Conservation (phyloP, 2,113 vertebrate genomes). For the Turdus rufiventris region DNA sequence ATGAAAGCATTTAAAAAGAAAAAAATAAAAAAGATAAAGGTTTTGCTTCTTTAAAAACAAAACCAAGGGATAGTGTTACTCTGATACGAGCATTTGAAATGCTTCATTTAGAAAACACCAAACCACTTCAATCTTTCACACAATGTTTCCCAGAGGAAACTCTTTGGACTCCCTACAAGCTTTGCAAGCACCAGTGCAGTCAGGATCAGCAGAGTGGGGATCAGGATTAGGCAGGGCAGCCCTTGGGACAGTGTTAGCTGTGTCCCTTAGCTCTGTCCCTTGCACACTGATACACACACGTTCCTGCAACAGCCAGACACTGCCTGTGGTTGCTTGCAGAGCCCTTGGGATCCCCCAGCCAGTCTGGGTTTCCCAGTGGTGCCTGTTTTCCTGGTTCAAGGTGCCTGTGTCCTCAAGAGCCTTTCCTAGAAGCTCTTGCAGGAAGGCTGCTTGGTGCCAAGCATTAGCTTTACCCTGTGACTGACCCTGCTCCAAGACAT, state of each 20-base stretch:
- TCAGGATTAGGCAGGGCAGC: background rate
- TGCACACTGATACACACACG: fast-evolving
- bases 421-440: background rate
- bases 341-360: fast-evolving
- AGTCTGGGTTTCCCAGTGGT: background rate
- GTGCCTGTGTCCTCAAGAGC: background rate
- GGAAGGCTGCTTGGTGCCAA: background rate
- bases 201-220: background rate
- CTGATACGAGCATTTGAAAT: background rate
- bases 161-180: background rate
- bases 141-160: background rate
- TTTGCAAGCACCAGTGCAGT: background rate
- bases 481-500: background rate
- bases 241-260: background rate
- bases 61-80: background rate
- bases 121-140: background rate
- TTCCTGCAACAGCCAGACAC: background rate
- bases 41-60: background rate
- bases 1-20: background rate
- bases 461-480: background rate
- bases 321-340: background rate
- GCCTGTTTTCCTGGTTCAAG: background rate
- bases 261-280: background rate
- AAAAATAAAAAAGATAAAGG: background rate
- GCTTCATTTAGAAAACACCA: background rate